Percentiles rank a stretch among this genome's conserved stretches.
These are phyloP conservation scores for Laothoe populi DNA, from an alignment of 2,888 invertebrate species.

Conservation along the genomic window DNA sequence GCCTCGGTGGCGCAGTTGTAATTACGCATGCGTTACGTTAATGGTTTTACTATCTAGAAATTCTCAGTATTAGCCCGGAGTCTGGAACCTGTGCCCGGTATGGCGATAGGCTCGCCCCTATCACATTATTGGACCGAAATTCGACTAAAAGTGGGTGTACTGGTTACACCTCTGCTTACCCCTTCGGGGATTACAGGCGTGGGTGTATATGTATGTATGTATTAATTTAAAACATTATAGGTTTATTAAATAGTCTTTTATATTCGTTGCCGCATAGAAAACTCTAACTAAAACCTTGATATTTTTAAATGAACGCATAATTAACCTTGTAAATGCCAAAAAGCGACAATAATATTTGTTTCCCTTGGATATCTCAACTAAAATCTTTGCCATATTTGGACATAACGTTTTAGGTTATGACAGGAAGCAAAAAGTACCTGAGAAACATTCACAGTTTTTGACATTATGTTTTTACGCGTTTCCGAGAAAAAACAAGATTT, in stretches of 20 bases:
- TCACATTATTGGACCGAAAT: too few species aligned
- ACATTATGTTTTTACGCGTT: conserved; percentile 11
- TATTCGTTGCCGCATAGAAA: not conserved
- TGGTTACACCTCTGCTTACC: too few species aligned
- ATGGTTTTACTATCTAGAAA: too few species aligned
- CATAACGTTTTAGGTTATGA: not conserved
- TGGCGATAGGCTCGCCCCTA: too few species aligned
- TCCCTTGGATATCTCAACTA: not conserved
- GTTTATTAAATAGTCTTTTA: not conserved
- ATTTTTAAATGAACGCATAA: not conserved
- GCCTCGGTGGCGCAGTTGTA: too few species aligned
- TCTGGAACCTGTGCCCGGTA: too few species aligned
- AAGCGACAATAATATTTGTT: conserved; percentile 2
- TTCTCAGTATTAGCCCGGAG: too few species aligned
- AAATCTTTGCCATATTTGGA: conserved; percentile 2
- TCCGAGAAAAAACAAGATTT: conserved; percentile 8
- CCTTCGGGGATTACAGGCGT: too few species aligned
- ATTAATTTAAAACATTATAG: not conserved
- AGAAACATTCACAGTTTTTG: conserved; percentile 3
- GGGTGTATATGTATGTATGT: too few species aligned
- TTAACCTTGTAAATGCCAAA: conserved; percentile 7
- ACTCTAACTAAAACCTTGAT: not conserved
- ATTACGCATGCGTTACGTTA: too few species aligned
- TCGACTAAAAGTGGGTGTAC: too few species aligned
- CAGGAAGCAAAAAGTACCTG: not conserved